Evolutionary conservation across 2,797 vertebrate species (phyloP), one percentile per base, ranked within the genome.

Genomic region (Petrocephalus sullivani): DNA sequence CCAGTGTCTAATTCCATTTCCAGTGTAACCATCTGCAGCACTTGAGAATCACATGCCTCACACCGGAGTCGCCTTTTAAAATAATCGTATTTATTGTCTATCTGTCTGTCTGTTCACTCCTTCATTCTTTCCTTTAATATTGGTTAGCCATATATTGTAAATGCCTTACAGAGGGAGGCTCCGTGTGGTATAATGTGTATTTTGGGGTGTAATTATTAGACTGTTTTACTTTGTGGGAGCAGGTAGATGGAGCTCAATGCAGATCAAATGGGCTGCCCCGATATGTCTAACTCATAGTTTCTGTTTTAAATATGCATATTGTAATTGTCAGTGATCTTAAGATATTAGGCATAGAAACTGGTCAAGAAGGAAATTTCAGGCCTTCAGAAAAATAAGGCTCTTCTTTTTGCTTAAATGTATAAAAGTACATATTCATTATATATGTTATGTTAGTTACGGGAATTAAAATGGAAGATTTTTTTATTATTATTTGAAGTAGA

Each of bases 241-340:
- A 56, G 6, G 33, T 85, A 56, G 4, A 51, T 33, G 61, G 33
- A 49, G 61, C 28, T 8, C 37, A 41, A 87, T 33, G 41, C 28
- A 28, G 56, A 88, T 33, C 49, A 71, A 37, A 86, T 57, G 54
- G 61, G 23, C 83, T 14, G 71, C 23, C 57, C n/a, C 56, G 1
- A 57, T n/a, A 75, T 86, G 60, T 60, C 49, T 49, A 49, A 67
- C 46, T 85, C 61, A 57, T 85, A 71, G 37, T 54, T 75, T 21
- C 82, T 88, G 57, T 88, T 56, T 85, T 37, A 85, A 67, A 57
- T 61, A 88, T 86, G 82, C 83, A 88, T 51, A 28, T 60, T 71
- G 51, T 88, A 85, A 85, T 86, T 85, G 83, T 46, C 23, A 85
- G 81, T 78, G 57, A 84, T 88, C 16, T 67, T 23, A 46, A 64